Conservation (phyloP, 2,113 vertebrate species). For the Prionailurus bengalensis region DNA sequence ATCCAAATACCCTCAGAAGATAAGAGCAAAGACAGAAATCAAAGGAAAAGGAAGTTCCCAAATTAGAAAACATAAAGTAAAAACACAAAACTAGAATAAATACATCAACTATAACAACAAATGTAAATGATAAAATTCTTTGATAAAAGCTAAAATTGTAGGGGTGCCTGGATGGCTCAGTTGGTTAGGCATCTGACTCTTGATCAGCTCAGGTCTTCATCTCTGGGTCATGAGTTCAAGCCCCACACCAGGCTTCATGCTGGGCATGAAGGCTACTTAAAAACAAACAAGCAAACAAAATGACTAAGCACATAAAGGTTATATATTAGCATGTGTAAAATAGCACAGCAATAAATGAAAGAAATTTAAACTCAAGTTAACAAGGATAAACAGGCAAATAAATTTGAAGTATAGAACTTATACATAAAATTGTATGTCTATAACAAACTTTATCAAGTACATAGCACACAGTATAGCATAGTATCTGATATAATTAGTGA, state of each 20-base stretch:
- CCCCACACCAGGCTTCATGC: too few relatives aligned
- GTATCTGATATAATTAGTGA: neutral
- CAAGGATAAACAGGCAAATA: neutral
- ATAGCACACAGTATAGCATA: neutral
- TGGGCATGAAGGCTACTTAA: too few relatives aligned
- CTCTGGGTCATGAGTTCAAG: too few relatives aligned
- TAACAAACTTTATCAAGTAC: neutral
- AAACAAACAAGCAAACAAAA: neutral
- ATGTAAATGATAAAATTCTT: slow-evolving; percentile 25
- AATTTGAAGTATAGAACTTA: neutral
- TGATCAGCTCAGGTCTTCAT: too few relatives aligned
- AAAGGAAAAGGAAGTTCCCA: neutral
- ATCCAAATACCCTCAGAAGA: neutral
- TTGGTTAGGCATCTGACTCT: too few relatives aligned
- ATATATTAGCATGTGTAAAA: slow-evolving; percentile 21
- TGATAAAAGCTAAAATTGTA: slow-evolving; percentile 28
- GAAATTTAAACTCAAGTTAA: neutral
- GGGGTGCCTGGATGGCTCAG: too few relatives aligned
- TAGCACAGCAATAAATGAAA: neutral
- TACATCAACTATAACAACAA: neutral
- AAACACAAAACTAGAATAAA: neutral
- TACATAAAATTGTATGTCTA: neutral
- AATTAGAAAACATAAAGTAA: slow-evolving; percentile 7
- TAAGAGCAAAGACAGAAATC: neutral
- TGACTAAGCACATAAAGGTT: neutral